Base-by-base conservation (phyloP, 2,113 vertebrate species). In the Chionomys nivalis region DNA sequence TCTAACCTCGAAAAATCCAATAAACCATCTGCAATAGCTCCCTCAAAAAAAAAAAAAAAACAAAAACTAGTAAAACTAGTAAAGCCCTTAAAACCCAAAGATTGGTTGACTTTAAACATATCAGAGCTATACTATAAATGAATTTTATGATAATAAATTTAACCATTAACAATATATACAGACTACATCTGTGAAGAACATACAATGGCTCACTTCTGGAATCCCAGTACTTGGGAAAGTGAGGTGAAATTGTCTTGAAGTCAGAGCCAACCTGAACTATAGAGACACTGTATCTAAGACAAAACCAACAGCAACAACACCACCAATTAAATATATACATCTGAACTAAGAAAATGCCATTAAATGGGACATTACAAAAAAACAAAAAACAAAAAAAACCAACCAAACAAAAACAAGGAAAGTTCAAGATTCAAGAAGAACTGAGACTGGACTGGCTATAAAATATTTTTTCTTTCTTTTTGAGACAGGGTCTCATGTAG, bases 1-100 rank as follows among this genome's bases (percentile, higher is more conserved):
- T 97, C 94, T 91, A 92, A 83, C 90, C 77, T 95, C 44, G 77
- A 42, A 95, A 95, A 96, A 94, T 72, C 70, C 83, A 96, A 88
- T 2, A 90, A n/a, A 89, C 47, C 52, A 79, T 65, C 63, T 76
- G 17, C 93, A 91, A 93, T 5, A 78, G 14, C 87, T 94, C 89
- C 42, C 47, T 66, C 24, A 95, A 95, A 39, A 91, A 95, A 95
- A 39, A 92, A 49, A 49, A 52, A 52, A 95, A 95, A 39, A 91
- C 94, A 95, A 39, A 92, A 95, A 95, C 36, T 89, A 95, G 94
- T 36, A 92, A 95, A 94, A 94, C 2, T 63, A 95, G 66, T 90
- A 88, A 96, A 95, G 63, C 39, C 14, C 90, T 95, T 93, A 90
- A 92, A 24, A 96, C 55, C 19, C 72, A 91, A 36, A 47, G 26